Evolutionary conservation across 2,113 vertebrate genomes (phyloP).

Genomic region (Gopherus flavomarginatus): DNA sequence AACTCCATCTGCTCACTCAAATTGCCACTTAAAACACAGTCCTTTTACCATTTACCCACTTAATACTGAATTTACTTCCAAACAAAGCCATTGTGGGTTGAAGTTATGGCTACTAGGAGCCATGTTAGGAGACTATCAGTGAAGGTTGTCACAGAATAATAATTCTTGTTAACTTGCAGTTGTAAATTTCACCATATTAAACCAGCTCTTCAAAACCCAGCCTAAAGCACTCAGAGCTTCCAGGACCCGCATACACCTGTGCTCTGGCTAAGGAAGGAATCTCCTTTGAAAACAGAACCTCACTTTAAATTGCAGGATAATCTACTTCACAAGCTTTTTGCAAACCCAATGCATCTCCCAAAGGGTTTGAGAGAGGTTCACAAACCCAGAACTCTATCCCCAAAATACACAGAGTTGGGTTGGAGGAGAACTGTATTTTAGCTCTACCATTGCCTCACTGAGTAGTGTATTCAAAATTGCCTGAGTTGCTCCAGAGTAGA

Average conservation of each 20-base stretch:
- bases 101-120: not conserved
- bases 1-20: not conserved
- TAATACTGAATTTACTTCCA: constrained; percentile 12
- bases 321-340: not conserved
- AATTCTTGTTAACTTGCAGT: constrained; percentile 46
- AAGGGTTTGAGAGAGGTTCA: not conserved
- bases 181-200: constrained; percentile 37
- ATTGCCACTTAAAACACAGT: not conserved
- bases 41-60: not conserved
- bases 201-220: constrained; percentile 18
- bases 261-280: not conserved
- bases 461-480: not conserved
- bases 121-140: constrained; percentile 13
- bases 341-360: not conserved
- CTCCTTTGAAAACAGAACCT: fast-evolving
- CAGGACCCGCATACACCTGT: not conserved
- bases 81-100: constrained; percentile 10
- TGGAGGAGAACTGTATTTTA: not conserved
- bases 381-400: not conserved
- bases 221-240: not conserved
- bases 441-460: not conserved
- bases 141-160: constrained; percentile 61
- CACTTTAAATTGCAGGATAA: not conserved
- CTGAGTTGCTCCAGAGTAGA: not conserved
- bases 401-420: not conserved